Evolutionary conservation across 2,888 invertebrate genomes (phyloP).

Genomic region (Tanypteryx hageni): DNA sequence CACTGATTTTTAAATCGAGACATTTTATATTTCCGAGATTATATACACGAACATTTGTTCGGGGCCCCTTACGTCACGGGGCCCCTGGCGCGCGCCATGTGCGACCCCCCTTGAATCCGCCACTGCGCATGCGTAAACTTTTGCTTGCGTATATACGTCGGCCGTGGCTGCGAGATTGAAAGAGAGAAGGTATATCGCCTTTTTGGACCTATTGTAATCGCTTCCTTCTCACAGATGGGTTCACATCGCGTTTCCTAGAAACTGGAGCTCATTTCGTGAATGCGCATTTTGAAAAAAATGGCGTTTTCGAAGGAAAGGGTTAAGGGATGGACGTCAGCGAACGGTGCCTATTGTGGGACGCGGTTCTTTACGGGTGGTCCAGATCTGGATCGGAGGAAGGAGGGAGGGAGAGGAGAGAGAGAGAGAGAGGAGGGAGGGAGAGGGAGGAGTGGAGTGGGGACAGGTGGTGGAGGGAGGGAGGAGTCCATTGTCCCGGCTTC

Average conservation of each 20-base stretch:
- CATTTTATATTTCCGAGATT: no score
- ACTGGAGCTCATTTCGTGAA: neutral
- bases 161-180: neutral
- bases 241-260: neutral
- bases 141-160: neutral
- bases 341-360: neutral
- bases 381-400: neutral
- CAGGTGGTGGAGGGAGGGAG: no score
- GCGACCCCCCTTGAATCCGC: no score
- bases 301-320: no score
- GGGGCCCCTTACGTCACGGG: no score
- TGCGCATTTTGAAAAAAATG: neutral
- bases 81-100: no score
- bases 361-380: slow-evolving; percentile 18
- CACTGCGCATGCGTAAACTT: neutral
- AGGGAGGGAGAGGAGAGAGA: neutral
- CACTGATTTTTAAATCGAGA: no score
- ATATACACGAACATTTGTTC: no score
- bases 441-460: no score
- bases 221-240: neutral
- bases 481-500: no score
- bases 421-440: neutral
- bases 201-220: neutral
- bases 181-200: neutral
- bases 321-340: neutral